Percentiles rank a stretch among this genome's conserved stretches.
Conservation (phyloP, 2,797 vertebrate species). For the Sebastes glaucus region DNA sequence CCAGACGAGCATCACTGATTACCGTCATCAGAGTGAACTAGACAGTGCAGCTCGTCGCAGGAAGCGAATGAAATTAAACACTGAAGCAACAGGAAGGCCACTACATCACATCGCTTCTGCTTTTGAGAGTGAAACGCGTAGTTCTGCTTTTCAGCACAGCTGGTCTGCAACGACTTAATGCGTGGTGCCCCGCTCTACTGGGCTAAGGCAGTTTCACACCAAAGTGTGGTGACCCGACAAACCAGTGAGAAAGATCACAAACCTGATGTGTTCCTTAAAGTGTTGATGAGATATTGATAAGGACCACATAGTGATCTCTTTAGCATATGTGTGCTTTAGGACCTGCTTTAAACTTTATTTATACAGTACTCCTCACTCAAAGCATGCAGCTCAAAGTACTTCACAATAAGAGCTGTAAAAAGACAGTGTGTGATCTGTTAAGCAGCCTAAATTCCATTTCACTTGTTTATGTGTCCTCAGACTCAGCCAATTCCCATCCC, state of each 20-base stretch:
- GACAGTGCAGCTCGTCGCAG: conserved; percentile 42
- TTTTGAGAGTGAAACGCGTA: conserved; percentile 38
- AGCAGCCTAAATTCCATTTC: conserved; percentile 1
- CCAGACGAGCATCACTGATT: not conserved
- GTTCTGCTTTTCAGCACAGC: conserved; percentile 74
- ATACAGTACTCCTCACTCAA: not conserved
- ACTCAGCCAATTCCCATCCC: conserved; percentile 74
- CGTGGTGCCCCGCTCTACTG: conserved; percentile 6
- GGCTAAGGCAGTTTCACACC: conserved; percentile 1
- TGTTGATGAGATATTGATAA: not conserved
- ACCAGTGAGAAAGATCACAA: not conserved
- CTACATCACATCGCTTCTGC: conserved; percentile 56
- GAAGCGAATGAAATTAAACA: conserved; percentile 71
- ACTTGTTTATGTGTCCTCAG: conserved; percentile 56
- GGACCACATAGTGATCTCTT: not conserved
- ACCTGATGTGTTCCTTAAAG: not conserved
- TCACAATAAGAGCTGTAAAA: not conserved
- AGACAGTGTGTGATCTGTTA: conserved; percentile 17
- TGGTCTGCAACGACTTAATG: conserved; percentile 10
- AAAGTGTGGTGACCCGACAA: not conserved
- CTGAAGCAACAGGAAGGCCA: conserved; percentile 77
- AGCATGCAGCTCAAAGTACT: not conserved
- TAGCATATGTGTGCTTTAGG: not conserved
- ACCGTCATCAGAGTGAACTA: not conserved
- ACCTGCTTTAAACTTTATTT: not conserved